These are phyloP conservation scores for Heliconius melpomene DNA, from an alignment of 1,140 invertebrate species.

Conservation along the genomic window DNA sequence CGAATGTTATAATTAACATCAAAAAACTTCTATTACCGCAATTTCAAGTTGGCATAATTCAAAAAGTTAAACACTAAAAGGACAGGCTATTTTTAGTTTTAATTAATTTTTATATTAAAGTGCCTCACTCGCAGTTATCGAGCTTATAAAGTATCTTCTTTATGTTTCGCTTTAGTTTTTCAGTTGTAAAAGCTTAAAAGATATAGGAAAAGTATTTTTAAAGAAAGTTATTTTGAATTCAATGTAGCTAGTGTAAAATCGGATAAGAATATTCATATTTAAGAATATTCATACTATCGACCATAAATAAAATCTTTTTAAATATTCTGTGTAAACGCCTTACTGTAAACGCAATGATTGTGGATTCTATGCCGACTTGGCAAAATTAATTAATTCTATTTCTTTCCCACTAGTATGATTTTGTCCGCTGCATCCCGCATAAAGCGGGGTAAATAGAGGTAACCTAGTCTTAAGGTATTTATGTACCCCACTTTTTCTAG, in stretches of 20 bases:
- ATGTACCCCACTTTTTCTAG: too few relatives aligned
- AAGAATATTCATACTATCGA: too few relatives aligned
- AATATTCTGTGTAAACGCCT: too few relatives aligned
- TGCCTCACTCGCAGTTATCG: constrained; percentile 26
- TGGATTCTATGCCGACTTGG: too few relatives aligned
- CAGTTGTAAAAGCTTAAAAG: constrained; percentile 8
- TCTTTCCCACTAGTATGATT: too few relatives aligned
- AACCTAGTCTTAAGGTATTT: too few relatives aligned
- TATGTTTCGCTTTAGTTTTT: constrained; percentile 17
- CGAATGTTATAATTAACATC: constrained; percentile 27
- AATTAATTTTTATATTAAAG: constrained; percentile 39
- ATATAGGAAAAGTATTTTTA: neutral
- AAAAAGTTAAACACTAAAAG: constrained; percentile 38
- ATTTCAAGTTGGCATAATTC: constrained; percentile 37
- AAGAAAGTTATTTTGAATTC: neutral
- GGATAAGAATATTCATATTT: too few relatives aligned
- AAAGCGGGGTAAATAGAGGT: too few relatives aligned
- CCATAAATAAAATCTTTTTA: too few relatives aligned
- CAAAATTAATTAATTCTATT: too few relatives aligned
- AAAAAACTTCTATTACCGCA: constrained; percentile 28
- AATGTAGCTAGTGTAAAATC: neutral
- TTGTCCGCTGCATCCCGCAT: too few relatives aligned
- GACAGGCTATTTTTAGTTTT: constrained; percentile 40
- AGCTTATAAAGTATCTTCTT: constrained; percentile 27
- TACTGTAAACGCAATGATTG: too few relatives aligned